A percentile compares a stretch with the other conserved stretches of the same genome.
phyloP scores from a whole-genome alignment of 2,888 invertebrate genomes.

The Drosophila pseudotalamancana region DNA sequence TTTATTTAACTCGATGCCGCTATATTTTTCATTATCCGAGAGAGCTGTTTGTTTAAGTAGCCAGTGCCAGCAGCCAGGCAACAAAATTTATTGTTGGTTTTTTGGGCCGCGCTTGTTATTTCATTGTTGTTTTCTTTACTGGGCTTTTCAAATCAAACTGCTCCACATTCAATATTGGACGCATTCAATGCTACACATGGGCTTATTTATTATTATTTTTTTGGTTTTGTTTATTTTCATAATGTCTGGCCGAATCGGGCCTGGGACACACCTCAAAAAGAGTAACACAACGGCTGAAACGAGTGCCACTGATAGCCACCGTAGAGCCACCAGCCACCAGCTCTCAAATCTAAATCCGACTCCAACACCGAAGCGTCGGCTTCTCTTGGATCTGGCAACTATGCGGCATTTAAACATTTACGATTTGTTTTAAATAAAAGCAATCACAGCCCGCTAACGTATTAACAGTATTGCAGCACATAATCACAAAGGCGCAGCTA shows the following conservation, averaged over 20 bases:
- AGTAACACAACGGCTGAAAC: slow-evolving; percentile 34
- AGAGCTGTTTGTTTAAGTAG: slow-evolving; percentile 74
- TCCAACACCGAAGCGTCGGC: slow-evolving; percentile 41
- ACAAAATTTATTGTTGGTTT: slow-evolving; percentile 59
- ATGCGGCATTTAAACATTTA: slow-evolving; percentile 74
- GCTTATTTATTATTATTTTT: slow-evolving; percentile 28
- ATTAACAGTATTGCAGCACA: slow-evolving; percentile 48
- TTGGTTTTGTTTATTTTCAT: slow-evolving; percentile 66
- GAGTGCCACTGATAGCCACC: slow-evolving; percentile 73
- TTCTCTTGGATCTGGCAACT: slow-evolving; percentile 49
- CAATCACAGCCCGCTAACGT: slow-evolving; percentile 56
- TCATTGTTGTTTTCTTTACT: slow-evolving; percentile 74
- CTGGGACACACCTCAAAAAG: slow-evolving; percentile 69
- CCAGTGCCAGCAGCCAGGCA: slow-evolving; percentile 44
- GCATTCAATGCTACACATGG: slow-evolving; percentile 61
- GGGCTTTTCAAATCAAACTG: slow-evolving; percentile 72
- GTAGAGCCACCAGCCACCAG: slow-evolving; percentile 50
- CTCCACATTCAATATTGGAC: slow-evolving; percentile 76
- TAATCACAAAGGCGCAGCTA: slow-evolving; percentile 68
- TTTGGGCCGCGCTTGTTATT: slow-evolving; percentile 63
- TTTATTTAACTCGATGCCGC: slow-evolving; percentile 65
- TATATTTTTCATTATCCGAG: slow-evolving; percentile 71
- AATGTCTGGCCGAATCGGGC: slow-evolving; percentile 49
- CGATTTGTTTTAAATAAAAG: slow-evolving; percentile 74
- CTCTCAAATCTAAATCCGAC: slow-evolving; percentile 22